These are phyloP conservation scores for Melipona bicolor DNA, from an alignment of 2,888 invertebrate species.

Conservation along the genomic window DNA sequence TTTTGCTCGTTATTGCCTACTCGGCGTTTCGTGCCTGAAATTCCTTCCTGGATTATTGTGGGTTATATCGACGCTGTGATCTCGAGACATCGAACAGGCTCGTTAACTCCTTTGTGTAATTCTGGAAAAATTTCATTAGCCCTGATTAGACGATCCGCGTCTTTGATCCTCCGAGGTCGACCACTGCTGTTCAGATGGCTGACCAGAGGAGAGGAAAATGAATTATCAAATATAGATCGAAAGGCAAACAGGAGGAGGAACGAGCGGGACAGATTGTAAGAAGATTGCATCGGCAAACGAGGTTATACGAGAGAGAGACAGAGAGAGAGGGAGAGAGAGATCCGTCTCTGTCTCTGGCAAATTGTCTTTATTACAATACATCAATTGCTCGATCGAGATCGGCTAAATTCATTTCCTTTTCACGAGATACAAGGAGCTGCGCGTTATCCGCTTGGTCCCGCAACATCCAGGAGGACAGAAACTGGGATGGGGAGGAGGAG, in stretches of 20 bases:
- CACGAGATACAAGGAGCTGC: background rate
- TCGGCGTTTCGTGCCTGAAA: background rate
- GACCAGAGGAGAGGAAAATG: background rate
- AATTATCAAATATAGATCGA: background rate
- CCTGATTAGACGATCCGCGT: background rate
- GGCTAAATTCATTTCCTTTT: background rate
- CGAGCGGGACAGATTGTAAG: conserved; percentile 2
- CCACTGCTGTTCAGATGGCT: background rate
- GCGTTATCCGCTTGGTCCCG: background rate
- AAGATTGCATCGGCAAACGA: conserved; percentile 9
- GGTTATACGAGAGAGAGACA: background rate
- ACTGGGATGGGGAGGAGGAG: background rate
- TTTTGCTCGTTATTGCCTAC: background rate
- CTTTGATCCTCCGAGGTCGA: background rate
- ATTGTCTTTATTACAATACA: background rate
- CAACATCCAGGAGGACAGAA: no score
- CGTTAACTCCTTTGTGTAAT: background rate
- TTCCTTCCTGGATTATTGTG: background rate
- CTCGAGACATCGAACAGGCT: background rate
- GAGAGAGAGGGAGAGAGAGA: background rate
- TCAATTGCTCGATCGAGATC: background rate
- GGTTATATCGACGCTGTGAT: background rate
- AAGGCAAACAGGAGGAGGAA: conserved; percentile 2
- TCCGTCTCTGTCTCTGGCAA: background rate
- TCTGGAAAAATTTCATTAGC: conserved; percentile 8